These are phyloP conservation scores for Gymnogyps californianus DNA, from an alignment of 2,113 vertebrate genomes.

Conservation along the genomic window DNA sequence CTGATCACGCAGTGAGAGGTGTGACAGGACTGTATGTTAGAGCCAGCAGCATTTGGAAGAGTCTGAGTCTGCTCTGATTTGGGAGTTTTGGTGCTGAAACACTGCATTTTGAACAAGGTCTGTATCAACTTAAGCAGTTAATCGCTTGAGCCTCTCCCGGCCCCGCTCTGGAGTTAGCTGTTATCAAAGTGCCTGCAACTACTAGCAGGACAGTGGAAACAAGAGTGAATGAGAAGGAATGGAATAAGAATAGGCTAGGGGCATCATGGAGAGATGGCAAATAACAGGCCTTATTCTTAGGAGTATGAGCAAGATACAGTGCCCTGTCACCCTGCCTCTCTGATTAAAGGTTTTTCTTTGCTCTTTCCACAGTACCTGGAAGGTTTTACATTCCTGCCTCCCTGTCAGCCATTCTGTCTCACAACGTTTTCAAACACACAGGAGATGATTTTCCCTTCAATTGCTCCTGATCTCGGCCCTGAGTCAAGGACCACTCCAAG, in stretches of 20 bases:
- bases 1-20: neutral
- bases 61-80: neutral
- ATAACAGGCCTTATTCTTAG: neutral
- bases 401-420: neutral
- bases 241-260: neutral
- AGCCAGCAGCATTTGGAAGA: neutral
- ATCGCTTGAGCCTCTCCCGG: neutral
- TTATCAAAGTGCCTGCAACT: neutral
- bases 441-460: neutral
- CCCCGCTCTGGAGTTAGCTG: neutral
- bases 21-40: neutral
- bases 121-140: neutral
- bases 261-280: neutral
- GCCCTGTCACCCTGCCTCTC: neutral
- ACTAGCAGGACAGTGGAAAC: neutral
- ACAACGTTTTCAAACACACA: rapidly evolving
- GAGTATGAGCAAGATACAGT: neutral
- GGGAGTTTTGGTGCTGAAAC: neutral
- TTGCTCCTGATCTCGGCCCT: neutral
- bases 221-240: neutral
- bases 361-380: neutral
- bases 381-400: neutral
- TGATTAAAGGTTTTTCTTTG: neutral
- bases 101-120: neutral
- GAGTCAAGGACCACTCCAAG: neutral